These are phyloP conservation scores for Parthenolecanium corni DNA, from an alignment of 2,888 invertebrate genomes.

Conservation along the genomic window DNA sequence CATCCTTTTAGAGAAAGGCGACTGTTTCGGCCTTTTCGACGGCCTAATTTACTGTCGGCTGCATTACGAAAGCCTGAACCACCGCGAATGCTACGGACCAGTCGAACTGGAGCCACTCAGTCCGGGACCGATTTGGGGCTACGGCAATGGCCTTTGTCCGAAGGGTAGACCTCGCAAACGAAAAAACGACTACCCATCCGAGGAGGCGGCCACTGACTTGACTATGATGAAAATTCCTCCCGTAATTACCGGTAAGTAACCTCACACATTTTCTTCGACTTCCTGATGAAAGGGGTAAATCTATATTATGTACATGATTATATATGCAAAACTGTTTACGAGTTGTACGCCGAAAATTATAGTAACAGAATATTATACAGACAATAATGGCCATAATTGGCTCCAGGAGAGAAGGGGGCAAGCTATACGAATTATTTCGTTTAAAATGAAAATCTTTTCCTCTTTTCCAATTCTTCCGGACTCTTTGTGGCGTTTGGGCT, in stretches of 20 bases:
- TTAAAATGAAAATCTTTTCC: too few species aligned
- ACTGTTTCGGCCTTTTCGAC: conserved; percentile 79
- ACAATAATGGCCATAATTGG: too few species aligned
- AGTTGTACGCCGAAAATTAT: too few species aligned
- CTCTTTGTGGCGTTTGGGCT: too few species aligned
- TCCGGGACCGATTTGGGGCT: conserved; percentile 38
- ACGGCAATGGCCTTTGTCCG: conserved; percentile 33
- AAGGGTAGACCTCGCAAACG: conserved; percentile 73
- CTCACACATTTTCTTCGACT: too few species aligned
- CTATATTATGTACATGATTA: too few species aligned
- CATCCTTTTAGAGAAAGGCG: conserved; percentile 69
- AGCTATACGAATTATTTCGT: too few species aligned
- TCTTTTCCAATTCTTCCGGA: too few species aligned
- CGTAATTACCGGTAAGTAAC: conserved; percentile 1
- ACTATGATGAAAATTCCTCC: conserved; percentile 21
- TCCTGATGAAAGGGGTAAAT: too few species aligned
- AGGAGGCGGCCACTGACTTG: conserved; percentile 25
- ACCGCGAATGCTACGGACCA: conserved; percentile 32
- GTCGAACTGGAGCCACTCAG: conserved; percentile 38
- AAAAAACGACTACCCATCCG: conserved; percentile 42
- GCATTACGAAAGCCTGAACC: conserved; percentile 52
- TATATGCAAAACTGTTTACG: too few species aligned
- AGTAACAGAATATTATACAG: too few species aligned
- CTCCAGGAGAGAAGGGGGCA: too few species aligned
- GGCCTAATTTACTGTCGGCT: conserved; percentile 50